A percentile compares a stretch with the other conserved stretches of the same genome.
These are phyloP conservation scores for Gadus macrocephalus DNA, from an alignment of 2,113 vertebrate species.

Conservation along the genomic window DNA sequence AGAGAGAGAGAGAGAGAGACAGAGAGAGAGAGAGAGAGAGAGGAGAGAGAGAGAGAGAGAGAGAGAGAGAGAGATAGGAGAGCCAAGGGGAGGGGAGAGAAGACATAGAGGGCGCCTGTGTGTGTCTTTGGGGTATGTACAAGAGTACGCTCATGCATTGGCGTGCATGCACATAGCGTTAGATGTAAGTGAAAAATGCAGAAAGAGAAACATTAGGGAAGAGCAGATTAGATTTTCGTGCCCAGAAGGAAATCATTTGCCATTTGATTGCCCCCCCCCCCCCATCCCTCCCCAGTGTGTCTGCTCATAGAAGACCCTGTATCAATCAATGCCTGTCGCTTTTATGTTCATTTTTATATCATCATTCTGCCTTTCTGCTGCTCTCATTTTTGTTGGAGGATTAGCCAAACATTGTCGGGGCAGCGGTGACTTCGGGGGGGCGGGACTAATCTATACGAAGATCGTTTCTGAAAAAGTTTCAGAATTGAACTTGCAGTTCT, in stretches of 20 bases:
- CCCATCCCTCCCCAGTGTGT: slow-evolving; percentile 37
- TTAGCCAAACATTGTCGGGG: slow-evolving; percentile 47
- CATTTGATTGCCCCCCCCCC: slow-evolving; percentile 40
- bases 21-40: slow-evolving; percentile 8
- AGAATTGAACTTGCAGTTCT: slow-evolving; percentile 33
- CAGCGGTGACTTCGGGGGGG: slow-evolving; percentile 37
- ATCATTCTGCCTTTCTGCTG: slow-evolving; percentile 41
- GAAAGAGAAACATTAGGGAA: slow-evolving; percentile 22
- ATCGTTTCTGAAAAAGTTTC: slow-evolving; percentile 21
- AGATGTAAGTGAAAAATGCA: slow-evolving; percentile 45
- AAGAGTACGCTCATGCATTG: not conserved
- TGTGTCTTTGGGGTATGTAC: not conserved
- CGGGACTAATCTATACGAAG: slow-evolving; percentile 30
- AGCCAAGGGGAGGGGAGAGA: not conserved
- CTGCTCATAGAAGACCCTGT: not conserved
- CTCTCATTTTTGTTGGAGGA: slow-evolving; percentile 49
- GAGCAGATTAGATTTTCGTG: not conserved
- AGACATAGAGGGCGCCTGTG: not conserved
- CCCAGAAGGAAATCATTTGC: slow-evolving; percentile 52
- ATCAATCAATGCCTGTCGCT: slow-evolving; percentile 51
- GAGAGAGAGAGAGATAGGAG: slow-evolving; percentile 12
- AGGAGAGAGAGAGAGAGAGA: not conserved
- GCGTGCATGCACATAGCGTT: slow-evolving; percentile 5
- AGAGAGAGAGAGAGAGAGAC: slow-evolving; percentile 9
- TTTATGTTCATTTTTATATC: slow-evolving; percentile 49